These are phyloP conservation scores for Calcarius ornatus DNA, from an alignment of 2,113 vertebrate species.

Conservation along the genomic window DNA sequence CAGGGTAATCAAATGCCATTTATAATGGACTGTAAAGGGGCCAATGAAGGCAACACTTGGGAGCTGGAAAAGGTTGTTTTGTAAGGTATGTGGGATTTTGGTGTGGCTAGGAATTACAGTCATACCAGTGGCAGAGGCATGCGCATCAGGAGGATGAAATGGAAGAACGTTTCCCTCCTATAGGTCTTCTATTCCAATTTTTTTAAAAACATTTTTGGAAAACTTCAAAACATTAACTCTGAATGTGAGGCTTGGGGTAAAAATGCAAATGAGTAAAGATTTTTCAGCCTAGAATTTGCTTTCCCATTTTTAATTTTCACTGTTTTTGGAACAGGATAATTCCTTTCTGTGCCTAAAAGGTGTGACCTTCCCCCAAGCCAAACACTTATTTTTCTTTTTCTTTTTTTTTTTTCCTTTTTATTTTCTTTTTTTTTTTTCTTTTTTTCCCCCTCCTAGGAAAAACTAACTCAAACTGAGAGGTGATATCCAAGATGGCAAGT, in stretches of 20 bases:
- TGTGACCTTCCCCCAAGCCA: fast-evolving
- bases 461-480: not conserved
- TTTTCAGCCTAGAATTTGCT: not conserved
- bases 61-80: not conserved
- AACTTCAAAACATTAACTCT: not conserved
- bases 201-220: not conserved
- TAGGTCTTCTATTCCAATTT: not conserved
- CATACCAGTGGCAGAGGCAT: not conserved
- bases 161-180: not conserved
- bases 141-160: not conserved
- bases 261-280: not conserved
- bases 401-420: not conserved
- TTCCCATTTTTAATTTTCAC: not conserved
- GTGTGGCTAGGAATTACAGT: not conserved
- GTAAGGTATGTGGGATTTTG: not conserved
- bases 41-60: not conserved
- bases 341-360: not conserved
- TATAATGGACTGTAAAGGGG: not conserved
- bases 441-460: not conserved
- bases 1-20: not conserved
- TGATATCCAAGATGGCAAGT: not conserved
- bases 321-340: not conserved
- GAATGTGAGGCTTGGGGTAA: not conserved
- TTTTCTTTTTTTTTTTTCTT: not conserved
- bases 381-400: not conserved